Conservation (phyloP, 1,140 invertebrate species). For the Octopus sinensis region DNA sequence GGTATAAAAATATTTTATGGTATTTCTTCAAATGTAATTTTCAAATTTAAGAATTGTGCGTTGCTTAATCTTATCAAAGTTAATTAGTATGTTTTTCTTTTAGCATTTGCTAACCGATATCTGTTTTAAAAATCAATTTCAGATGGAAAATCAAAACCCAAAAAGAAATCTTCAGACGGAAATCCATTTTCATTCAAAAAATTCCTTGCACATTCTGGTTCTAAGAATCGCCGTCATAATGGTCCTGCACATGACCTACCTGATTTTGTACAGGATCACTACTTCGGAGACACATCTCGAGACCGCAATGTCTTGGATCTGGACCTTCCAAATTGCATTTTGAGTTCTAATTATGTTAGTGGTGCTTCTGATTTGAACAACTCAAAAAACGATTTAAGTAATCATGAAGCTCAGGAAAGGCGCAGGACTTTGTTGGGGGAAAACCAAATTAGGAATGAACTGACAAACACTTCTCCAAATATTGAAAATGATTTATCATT, state of each 20-base stretch:
- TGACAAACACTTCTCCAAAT: neutral
- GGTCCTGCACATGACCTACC: conserved; percentile 43
- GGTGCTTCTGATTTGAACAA: neutral
- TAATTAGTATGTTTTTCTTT: neutral
- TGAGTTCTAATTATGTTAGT: neutral
- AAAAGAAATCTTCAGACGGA: conserved; percentile 40
- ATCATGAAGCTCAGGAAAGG: neutral
- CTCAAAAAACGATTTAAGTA: neutral
- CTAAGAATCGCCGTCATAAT: neutral
- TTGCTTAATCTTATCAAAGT: no score
- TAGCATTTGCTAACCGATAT: neutral
- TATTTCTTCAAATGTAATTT: no score
- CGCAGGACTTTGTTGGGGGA: neutral
- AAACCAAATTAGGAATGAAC: neutral
- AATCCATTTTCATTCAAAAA: conserved; percentile 55
- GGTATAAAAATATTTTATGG: no score
- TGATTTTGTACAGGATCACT: conserved; percentile 52
- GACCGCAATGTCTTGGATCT: conserved; percentile 22
- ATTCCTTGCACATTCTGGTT: conserved; percentile 32
- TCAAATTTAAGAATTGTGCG: no score
- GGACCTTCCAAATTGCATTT: conserved; percentile 41
- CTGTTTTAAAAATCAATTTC: conserved; percentile 14
- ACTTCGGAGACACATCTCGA: conserved; percentile 21
- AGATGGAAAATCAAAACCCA: conserved; percentile 23
- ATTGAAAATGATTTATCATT: neutral